These are phyloP conservation scores for Itoplectis maculator DNA, from an alignment of 2,888 invertebrate genomes.

Conservation along the genomic window DNA sequence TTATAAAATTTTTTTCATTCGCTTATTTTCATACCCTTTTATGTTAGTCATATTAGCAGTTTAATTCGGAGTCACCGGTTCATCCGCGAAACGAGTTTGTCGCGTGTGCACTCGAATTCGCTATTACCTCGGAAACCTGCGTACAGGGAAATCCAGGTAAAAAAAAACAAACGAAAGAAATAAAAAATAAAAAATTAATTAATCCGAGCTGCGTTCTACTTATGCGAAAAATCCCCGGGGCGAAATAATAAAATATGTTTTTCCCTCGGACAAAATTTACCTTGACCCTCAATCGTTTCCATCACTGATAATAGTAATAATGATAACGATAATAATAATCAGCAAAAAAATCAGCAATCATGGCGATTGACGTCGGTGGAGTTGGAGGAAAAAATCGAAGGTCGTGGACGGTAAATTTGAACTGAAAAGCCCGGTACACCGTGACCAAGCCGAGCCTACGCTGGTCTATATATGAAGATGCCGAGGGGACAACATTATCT, in stretches of 20 bases:
- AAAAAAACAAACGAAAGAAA: neutral
- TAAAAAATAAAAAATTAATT: slow-evolving; percentile 2
- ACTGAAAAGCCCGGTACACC: neutral
- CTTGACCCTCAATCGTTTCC: too few species aligned
- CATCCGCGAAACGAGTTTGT: slow-evolving; percentile 19
- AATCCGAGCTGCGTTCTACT: too few species aligned
- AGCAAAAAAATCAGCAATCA: slow-evolving; percentile 3
- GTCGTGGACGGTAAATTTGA: neutral
- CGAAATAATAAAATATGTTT: too few species aligned
- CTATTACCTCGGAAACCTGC: neutral
- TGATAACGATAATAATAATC: neutral
- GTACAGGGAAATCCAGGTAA: neutral
- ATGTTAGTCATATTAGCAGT: neutral
- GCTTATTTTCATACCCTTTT: neutral
- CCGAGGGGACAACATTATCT: slow-evolving; percentile 19
- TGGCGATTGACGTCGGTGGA: neutral
- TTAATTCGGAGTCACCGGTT: neutral
- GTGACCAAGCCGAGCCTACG: neutral
- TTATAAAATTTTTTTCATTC: neutral
- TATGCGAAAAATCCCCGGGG: too few species aligned
- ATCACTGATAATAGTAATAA: too few species aligned
- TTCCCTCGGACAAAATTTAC: too few species aligned
- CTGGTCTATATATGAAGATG: slow-evolving; percentile 1
- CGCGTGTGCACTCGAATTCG: slow-evolving; percentile 30
- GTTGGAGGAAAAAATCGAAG: neutral